phyloP scores from a whole-genome alignment of 2,797 vertebrate species.

The Distichodus sexfasciatus region DNA sequence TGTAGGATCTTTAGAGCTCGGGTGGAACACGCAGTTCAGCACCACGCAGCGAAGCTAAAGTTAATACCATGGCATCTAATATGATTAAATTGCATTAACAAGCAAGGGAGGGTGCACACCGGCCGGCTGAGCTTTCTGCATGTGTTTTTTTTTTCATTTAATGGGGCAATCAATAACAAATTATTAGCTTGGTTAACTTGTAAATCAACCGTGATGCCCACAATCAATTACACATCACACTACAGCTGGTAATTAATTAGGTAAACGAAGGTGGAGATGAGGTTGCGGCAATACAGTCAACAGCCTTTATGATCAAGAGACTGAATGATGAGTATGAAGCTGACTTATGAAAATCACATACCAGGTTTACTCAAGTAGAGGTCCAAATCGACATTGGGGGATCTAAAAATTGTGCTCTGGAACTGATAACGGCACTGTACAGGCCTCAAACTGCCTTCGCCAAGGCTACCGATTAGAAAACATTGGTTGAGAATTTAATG shows the following conservation, averaged over 20 bases:
- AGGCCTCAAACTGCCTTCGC: no score
- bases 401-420: no score
- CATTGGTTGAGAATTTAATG: no score
- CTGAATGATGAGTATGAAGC: no score
- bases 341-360: no score
- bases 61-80: conserved; percentile 59
- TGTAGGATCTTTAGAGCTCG: conserved; percentile 39
- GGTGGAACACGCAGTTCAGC: conserved; percentile 59
- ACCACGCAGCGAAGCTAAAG: conserved; percentile 45
- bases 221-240: conserved; percentile 64
- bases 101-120: conserved; percentile 7
- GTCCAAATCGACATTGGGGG: no score
- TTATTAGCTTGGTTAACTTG: conserved; percentile 73
- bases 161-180: conserved; percentile 71
- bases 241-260: conserved; percentile 65
- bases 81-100: conserved; percentile 63
- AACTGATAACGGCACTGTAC: no score
- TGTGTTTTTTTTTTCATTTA: conserved; percentile 52
- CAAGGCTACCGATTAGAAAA: no score
- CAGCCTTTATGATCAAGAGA: conserved; percentile 19
- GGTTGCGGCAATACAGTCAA: conserved; percentile 50
- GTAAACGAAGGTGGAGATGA: conserved; percentile 50
- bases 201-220: conserved; percentile 66
- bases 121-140: conserved; percentile 31
- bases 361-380: no score